Evolutionary conservation across 2,888 invertebrate genomes (phyloP).

Genomic region (Thecophora atra): DNA sequence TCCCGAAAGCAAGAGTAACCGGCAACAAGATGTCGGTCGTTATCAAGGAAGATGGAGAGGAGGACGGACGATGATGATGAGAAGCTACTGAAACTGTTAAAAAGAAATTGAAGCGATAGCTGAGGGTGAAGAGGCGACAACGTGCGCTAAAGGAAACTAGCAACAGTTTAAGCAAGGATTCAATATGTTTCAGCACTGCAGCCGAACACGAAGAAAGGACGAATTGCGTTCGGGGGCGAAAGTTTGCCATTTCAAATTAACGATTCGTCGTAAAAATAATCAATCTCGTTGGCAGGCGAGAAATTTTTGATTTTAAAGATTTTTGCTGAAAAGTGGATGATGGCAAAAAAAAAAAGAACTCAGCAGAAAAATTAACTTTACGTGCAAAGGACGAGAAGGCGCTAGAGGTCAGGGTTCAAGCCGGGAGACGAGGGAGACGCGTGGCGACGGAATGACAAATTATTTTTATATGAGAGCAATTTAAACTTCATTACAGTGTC

Average conservation of each 20-base stretch:
- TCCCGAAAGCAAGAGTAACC: not conserved
- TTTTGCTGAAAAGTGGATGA: not conserved
- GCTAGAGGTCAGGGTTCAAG: too few relatives aligned
- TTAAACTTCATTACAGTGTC: not conserved
- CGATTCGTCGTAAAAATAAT: constrained; percentile 38
- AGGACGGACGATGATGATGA: not conserved
- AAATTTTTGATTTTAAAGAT: not conserved
- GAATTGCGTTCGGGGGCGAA: not conserved
- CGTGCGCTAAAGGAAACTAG: constrained; percentile 14
- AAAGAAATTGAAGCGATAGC: not conserved
- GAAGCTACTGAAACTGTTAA: not conserved
- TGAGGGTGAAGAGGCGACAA: not conserved
- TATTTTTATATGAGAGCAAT: not conserved
- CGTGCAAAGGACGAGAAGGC: too few relatives aligned
- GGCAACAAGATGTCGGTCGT: constrained; percentile 1
- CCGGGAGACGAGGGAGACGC: not conserved
- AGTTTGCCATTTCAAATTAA: constrained; percentile 35
- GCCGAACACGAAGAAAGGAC: not conserved
- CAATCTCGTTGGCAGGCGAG: constrained; percentile 34
- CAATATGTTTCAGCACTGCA: constrained; percentile 14
- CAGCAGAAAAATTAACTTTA: too few relatives aligned
- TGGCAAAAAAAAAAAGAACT: not conserved
- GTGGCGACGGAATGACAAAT: constrained; percentile 1
- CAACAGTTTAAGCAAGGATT: constrained; percentile 31
- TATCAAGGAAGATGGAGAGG: not conserved